Evolutionary conservation across 1,140 invertebrate species (phyloP), one percentile per base, ranked within the genome.

Genomic region (Drosophila pseudoananassae): DNA sequence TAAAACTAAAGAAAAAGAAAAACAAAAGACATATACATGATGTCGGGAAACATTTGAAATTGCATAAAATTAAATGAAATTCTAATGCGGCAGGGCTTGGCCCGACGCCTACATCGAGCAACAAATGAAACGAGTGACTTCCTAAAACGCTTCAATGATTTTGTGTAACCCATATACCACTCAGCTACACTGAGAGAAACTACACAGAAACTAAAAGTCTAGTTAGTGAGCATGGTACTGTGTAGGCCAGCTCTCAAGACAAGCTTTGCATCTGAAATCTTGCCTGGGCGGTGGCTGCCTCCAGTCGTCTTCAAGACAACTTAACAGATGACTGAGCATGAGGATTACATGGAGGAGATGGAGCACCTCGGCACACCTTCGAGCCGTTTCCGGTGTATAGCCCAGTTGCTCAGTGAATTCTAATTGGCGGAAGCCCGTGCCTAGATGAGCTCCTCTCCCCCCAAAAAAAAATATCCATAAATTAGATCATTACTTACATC

Each of bases 401-500:
- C 63, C 83, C 83, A 88, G 79, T 88, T 88, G 83, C 78, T 88
- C 83, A 88, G 56, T 79, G 84, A 63, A 83, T 88, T 88, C 78
- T 79, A 88, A 88, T 83, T 88, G 81, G 76, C 83, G 83, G 81
- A 87, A 88, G 60, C 76, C 66, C 40, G 40, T 45, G 40, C 43
- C 43, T 88, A n/a, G n/a, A n/a, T n/a, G n/a, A n/a, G n/a, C n/a
- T n/a, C n/a, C n/a, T n/a, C n/a, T n/a, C n/a, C n/a, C n/a, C 71
- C 78, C 20, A 68, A 54, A n/a, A n/a, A n/a, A n/a, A n/a, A 78
- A 73, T 60, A 78, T 83, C 73, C 78, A 88, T 87, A 88, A 85
- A 85, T 85, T 87, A 85, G 82, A 85, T 85, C 82, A 85, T 88
- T 10, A 97, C 97, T 98, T 94, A 99, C 99, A 92, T 99, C 99